Evolutionary conservation across 2,113 vertebrate genomes (phyloP).

Genomic region (Chiloscyllium plagiosum): DNA sequence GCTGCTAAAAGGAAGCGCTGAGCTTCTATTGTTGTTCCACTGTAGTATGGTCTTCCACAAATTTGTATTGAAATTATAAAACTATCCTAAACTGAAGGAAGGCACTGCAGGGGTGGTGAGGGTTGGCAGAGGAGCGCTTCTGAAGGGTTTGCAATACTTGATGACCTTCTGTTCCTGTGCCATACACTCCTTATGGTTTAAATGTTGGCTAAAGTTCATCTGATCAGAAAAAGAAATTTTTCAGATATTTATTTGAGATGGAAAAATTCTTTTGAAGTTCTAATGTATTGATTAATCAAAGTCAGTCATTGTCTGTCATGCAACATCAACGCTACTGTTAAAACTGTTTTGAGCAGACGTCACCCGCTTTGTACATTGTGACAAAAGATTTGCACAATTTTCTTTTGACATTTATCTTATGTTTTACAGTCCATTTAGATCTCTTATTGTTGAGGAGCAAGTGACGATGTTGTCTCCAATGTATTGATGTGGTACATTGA

Average conservation of each 20-base stretch:
- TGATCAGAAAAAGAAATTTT: not conserved
- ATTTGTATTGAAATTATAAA: not conserved
- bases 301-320: not conserved
- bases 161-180: not conserved
- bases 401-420: not conserved
- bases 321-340: not conserved
- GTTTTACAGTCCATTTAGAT: not conserved
- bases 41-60: slow-evolving; percentile 50
- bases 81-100: not conserved
- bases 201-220: not conserved
- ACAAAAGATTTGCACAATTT: not conserved
- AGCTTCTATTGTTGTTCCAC: slow-evolving; percentile 45
- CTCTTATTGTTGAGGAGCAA: not conserved
- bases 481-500: not conserved
- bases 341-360: not conserved
- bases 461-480: not conserved
- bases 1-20: slow-evolving; percentile 50
- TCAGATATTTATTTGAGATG: not conserved
- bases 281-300: slow-evolving; percentile 6
- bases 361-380: not conserved
- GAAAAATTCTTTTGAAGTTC: not conserved
- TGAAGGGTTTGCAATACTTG: not conserved
- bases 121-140: not conserved
- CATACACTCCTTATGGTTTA: not conserved
- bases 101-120: not conserved